Evolutionary conservation across 2,797 vertebrate genomes (phyloP).

Genomic region (Manis pentadactyla): DNA sequence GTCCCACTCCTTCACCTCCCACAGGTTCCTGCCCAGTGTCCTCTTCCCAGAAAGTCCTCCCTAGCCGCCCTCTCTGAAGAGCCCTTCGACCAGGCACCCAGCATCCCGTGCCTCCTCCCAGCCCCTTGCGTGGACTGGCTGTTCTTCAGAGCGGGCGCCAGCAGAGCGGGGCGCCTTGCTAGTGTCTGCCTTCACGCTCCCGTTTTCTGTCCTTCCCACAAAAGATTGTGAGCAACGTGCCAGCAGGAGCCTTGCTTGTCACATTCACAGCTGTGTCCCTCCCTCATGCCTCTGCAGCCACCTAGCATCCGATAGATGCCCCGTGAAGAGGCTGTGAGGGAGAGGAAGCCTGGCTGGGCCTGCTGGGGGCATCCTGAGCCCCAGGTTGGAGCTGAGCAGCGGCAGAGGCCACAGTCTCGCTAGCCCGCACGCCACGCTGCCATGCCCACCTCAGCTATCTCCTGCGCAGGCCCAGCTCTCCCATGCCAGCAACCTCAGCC

Average conservation of each 20-base stretch:
- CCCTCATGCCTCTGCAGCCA: too few relatives aligned
- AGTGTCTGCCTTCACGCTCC: fast-evolving
- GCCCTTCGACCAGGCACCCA: too few relatives aligned
- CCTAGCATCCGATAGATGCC: not conserved
- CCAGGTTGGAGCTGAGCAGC: not conserved
- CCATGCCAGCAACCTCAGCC: too few relatives aligned
- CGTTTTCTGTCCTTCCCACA: not conserved
- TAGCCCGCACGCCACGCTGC: not conserved
- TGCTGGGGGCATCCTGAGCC: not conserved
- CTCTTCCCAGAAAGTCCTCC: not conserved
- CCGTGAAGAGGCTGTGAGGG: too few relatives aligned
- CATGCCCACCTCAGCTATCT: not conserved
- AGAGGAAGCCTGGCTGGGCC: not conserved
- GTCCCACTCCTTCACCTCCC: not conserved
- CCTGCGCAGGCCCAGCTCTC: too few relatives aligned
- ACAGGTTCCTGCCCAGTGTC: not conserved
- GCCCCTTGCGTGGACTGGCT: fast-evolving
- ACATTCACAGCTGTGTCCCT: not conserved
- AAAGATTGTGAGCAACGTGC: not conserved
- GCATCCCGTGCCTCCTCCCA: fast-evolving
- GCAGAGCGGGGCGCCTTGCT: not conserved
- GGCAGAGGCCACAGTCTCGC: not conserved
- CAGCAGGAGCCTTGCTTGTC: not conserved
- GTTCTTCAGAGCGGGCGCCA: fast-evolving
- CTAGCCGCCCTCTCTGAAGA: not conserved